Percentiles rank a stretch among this genome's conserved stretches.
These are phyloP conservation scores for Leptocoma aspasia DNA, from an alignment of 2,113 vertebrate genomes.

Conservation along the genomic window DNA sequence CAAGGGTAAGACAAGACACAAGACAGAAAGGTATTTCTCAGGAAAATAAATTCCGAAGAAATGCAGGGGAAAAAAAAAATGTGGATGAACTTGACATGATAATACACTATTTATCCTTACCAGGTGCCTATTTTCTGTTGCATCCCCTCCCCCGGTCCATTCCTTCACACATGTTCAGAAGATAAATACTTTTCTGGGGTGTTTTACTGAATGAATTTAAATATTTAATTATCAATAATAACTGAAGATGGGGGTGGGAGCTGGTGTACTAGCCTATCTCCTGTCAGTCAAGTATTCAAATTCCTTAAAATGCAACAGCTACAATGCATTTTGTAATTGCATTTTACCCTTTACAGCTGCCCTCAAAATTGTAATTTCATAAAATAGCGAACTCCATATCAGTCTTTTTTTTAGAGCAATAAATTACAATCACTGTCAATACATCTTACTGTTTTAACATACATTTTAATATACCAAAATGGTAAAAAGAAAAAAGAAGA, in stretches of 20 bases:
- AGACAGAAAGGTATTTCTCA: background rate
- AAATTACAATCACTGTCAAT: slow-evolving; percentile 63
- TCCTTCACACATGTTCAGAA: slow-evolving; percentile 19
- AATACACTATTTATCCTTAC: background rate
- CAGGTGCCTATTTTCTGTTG: slow-evolving; percentile 28
- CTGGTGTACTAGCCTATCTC: slow-evolving; percentile 19
- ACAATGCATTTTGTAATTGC: slow-evolving; percentile 64
- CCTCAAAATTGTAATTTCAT: slow-evolving; percentile 60
- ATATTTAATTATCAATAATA: slow-evolving; percentile 63
- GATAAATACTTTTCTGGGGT: background rate
- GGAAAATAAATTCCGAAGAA: slow-evolving; percentile 46
- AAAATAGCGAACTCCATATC: slow-evolving; percentile 49
- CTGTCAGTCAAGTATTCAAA: slow-evolving; percentile 65
- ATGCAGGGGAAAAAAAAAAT: background rate
- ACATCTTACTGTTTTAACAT: slow-evolving; percentile 31
- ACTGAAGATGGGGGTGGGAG: background rate
- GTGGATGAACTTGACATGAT: slow-evolving; percentile 26
- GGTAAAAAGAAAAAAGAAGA: background rate
- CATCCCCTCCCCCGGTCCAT: background rate
- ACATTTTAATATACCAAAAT: slow-evolving; percentile 41
- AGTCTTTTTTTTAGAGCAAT: slow-evolving; percentile 52
- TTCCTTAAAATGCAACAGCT: slow-evolving; percentile 61
- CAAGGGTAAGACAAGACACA: slow-evolving; percentile 4
- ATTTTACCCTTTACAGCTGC: slow-evolving; percentile 60
- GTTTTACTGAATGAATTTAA: slow-evolving; percentile 38